These are phyloP conservation scores for Lithophane ornitopus DNA, from an alignment of 2,888 invertebrate genomes.

Conservation along the genomic window DNA sequence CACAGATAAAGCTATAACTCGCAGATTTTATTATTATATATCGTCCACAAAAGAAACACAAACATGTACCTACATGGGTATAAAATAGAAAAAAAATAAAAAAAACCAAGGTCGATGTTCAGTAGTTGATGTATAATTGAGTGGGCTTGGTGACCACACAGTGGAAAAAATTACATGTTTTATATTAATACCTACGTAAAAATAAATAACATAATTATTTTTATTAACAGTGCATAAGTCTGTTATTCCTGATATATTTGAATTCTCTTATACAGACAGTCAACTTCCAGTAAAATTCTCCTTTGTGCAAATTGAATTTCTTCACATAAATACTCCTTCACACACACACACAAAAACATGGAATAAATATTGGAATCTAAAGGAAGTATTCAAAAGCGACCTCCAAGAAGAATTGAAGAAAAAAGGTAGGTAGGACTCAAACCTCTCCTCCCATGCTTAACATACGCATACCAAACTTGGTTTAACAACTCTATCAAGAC, in stretches of 20 bases:
- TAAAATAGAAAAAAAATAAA: slow-evolving; percentile 27
- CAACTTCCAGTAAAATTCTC: too few relatives aligned
- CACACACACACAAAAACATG: too few relatives aligned
- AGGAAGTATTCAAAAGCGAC: neutral
- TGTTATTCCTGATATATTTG: too few relatives aligned
- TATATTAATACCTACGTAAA: too few relatives aligned
- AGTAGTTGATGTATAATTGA: slow-evolving; percentile 28
- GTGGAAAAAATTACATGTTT: neutral
- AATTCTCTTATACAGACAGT: too few relatives aligned
- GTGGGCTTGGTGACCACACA: neutral
- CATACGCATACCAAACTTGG: too few relatives aligned
- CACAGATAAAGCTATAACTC: slow-evolving; percentile 26
- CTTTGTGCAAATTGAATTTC: too few relatives aligned
- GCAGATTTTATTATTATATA: slow-evolving; percentile 41
- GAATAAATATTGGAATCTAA: neutral
- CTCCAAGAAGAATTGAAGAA: neutral
- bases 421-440: neutral
- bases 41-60: slow-evolving; percentile 21
- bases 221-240: too few relatives aligned
- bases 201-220: too few relatives aligned
- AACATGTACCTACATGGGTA: neutral
- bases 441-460: neutral
- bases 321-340: too few relatives aligned
- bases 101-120: slow-evolving; percentile 25
- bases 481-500: neutral